A percentile compares a stretch with the other conserved stretches of the same genome.
Evolutionary conservation across 2,113 vertebrate species (phyloP).

Genomic region (Odocoileus hemionus): DNA sequence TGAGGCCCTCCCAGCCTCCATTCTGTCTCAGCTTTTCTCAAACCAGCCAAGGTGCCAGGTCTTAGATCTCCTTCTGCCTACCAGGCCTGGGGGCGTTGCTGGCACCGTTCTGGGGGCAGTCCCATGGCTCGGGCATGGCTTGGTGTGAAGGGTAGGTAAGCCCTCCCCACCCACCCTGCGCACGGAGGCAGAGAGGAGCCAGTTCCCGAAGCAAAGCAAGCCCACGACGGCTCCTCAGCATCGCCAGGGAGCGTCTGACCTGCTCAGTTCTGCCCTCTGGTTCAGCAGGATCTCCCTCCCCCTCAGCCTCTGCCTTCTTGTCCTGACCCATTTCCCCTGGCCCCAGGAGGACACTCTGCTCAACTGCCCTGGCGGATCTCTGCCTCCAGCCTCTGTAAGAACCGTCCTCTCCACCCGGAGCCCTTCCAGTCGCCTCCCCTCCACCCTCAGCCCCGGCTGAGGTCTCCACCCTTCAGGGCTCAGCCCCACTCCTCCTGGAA

Average conservation of each 20-base stretch:
- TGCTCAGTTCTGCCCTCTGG: not conserved
- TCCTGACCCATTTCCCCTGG: no score
- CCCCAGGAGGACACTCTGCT: not conserved
- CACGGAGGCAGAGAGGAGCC: rapidly evolving
- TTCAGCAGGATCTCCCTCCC: no score
- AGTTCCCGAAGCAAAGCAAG: not conserved
- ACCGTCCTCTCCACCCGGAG: not conserved
- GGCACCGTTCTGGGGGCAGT: rapidly evolving
- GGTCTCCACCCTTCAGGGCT: not conserved
- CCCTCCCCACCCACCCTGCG: not conserved
- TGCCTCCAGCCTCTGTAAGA: rapidly evolving
- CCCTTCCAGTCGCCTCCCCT: not conserved
- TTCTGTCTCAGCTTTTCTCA: not conserved
- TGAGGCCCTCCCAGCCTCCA: not conserved
- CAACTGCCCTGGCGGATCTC: not conserved
- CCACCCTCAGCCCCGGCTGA: rapidly evolving
- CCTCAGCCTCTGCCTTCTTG: rapidly evolving
- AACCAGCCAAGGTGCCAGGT: no score
- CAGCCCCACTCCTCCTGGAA: not conserved
- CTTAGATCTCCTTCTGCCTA: not conserved
- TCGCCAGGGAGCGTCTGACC: rapidly evolving
- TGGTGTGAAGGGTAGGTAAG: rapidly evolving
- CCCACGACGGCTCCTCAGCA: rapidly evolving
- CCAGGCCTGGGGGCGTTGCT: rapidly evolving
- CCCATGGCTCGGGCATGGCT: not conserved